These are phyloP conservation scores for Ammodytes marinus DNA, from an alignment of 2,113 vertebrate species.

Conservation along the genomic window DNA sequence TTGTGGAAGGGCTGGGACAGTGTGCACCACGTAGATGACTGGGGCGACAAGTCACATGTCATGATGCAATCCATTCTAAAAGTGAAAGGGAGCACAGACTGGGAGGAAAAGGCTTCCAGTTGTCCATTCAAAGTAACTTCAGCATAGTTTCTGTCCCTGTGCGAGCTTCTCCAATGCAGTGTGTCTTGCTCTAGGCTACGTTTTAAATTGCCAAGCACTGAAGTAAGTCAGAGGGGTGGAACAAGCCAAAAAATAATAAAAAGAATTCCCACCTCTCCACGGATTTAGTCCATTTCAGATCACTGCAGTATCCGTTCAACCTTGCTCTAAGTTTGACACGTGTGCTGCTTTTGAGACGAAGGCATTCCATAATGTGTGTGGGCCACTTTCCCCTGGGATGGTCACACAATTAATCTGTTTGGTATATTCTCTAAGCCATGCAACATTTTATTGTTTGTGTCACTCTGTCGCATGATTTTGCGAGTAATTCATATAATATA, in stretches of 20 bases:
- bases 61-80: constrained; percentile 27
- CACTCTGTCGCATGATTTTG: too few relatives aligned
- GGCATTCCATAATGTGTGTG: background rate
- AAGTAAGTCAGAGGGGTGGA: constrained; percentile 28
- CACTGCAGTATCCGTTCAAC: background rate
- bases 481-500: background rate
- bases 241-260: constrained; percentile 11
- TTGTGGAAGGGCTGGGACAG: background rate
- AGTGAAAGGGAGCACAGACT: background rate
- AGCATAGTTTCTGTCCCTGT: constrained; percentile 4
- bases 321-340: background rate
- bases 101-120: background rate
- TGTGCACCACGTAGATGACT: background rate
- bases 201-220: constrained; percentile 43
- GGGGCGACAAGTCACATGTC: background rate
- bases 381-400: constrained; percentile 38
- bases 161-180: constrained; percentile 7
- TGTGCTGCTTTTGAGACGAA: background rate
- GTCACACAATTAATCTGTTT: background rate
- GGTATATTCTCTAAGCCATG: background rate
- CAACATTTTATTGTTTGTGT: background rate
- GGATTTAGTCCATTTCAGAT: constrained; percentile 5
- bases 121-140: constrained; percentile 21
- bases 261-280: constrained; percentile 11
- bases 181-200: constrained; percentile 22